These are phyloP conservation scores for Patiria pectinifera DNA, from an alignment of 53 echinoderm and acorn worm genomes.

Conservation along the genomic window DNA sequence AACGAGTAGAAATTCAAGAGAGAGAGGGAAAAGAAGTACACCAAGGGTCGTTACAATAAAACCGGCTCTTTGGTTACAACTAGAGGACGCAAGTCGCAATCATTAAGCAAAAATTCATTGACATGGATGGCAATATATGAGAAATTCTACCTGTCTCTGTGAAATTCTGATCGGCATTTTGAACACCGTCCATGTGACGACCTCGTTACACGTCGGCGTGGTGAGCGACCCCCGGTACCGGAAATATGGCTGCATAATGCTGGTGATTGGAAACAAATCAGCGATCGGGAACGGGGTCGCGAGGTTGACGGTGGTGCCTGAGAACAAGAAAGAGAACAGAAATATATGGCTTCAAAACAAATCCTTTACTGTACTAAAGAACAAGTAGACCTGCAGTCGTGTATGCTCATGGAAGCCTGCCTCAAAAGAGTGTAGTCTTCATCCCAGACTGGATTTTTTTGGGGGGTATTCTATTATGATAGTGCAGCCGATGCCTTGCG, in stretches of 20 bases:
- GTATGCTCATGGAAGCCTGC: too few relatives aligned
- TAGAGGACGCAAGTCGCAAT: too few relatives aligned
- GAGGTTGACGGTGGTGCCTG: constrained; percentile 18
- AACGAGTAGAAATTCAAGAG: too few relatives aligned
- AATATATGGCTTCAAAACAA: background rate
- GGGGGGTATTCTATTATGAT: too few relatives aligned
- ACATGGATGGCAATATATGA: background rate
- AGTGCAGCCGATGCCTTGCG: too few relatives aligned
- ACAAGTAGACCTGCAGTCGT: too few relatives aligned
- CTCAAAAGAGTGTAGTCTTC: too few relatives aligned
- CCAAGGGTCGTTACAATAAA: too few relatives aligned
- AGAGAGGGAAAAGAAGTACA: too few relatives aligned
- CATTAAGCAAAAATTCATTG: too few relatives aligned
- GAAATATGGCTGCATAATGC: constrained; percentile 61
- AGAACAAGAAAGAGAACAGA: background rate
- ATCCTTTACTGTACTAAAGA: background rate
- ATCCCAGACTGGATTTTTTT: too few relatives aligned
- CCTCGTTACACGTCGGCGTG: constrained; percentile 81
- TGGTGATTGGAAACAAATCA: constrained; percentile 35
- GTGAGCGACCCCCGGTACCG: constrained; percentile 87
- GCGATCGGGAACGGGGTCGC: constrained; percentile 31
- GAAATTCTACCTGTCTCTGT: constrained; percentile 58
- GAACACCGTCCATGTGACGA: constrained; percentile 83
- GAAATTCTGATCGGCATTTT: constrained; percentile 73
- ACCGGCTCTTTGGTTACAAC: too few relatives aligned